phyloP scores from a whole-genome alignment of 2,797 vertebrate species.

The Hemibagrus guttatus region DNA sequence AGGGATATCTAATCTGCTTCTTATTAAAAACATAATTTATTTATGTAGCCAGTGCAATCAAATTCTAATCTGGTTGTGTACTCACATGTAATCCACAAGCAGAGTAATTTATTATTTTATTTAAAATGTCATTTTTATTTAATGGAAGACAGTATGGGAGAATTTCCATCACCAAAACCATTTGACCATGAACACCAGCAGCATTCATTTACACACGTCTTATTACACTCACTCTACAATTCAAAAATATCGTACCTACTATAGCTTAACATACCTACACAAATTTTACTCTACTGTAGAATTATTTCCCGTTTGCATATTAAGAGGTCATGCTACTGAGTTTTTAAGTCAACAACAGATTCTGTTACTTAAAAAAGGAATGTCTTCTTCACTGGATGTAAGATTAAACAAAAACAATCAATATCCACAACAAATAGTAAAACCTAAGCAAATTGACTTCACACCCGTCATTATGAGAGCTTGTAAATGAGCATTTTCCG shows the following conservation, averaged over 20 bases:
- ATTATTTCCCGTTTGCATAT: conserved; percentile 4
- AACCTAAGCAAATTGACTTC: not conserved
- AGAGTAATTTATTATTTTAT: not conserved
- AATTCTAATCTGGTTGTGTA: not conserved
- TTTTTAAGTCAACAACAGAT: not conserved
- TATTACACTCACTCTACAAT: conserved; percentile 2
- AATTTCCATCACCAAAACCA: conserved; percentile 2
- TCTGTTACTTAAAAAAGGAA: not conserved
- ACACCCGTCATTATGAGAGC: not conserved
- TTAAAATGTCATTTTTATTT: not conserved
- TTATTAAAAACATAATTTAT: not conserved
- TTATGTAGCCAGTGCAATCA: not conserved
- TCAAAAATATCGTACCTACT: conserved; percentile 11
- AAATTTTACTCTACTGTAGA: not conserved
- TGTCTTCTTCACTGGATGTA: not conserved
- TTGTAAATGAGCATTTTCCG: not conserved
- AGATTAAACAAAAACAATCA: not conserved
- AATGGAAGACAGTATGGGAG: conserved; percentile 11
- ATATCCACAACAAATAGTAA: not conserved
- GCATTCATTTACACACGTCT: conserved; percentile 1
- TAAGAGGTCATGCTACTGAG: conserved; percentile 17
- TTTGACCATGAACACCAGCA: not conserved
- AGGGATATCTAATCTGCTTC: not conserved
- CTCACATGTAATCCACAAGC: not conserved
- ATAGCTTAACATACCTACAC: conserved; percentile 8